phyloP scores from a whole-genome alignment of 2,888 invertebrate genomes.

The Latheticus oryzae region DNA sequence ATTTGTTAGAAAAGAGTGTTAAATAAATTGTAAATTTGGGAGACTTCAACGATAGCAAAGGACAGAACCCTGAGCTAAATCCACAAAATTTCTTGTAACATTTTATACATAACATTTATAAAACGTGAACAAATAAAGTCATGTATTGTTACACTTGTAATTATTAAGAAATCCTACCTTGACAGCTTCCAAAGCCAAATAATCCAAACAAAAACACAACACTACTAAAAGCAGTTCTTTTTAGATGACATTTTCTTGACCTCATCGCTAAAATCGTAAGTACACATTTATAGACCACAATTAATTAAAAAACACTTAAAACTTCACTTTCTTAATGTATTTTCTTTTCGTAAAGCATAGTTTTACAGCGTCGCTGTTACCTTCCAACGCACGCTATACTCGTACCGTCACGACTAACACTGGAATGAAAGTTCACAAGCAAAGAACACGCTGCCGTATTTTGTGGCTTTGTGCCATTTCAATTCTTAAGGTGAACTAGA shows the following conservation, averaged over 20 bases:
- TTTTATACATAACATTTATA: background rate
- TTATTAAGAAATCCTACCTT: constrained; percentile 32
- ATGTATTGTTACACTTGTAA: background rate
- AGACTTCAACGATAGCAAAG: constrained; percentile 25
- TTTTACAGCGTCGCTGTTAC: constrained; percentile 4
- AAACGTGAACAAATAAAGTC: constrained; percentile 1
- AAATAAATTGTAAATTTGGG: too few species aligned
- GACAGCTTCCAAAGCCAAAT: constrained; percentile 19
- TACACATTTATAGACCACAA: constrained; percentile 34
- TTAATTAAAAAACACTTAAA: constrained; percentile 7
- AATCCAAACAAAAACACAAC: constrained; percentile 34
- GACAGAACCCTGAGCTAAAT: background rate
- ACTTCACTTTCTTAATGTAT: constrained; percentile 2
- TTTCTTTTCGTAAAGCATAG: constrained; percentile 9
- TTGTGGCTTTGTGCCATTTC: constrained; percentile 40
- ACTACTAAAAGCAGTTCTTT: constrained; percentile 23
- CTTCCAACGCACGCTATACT: constrained; percentile 17
- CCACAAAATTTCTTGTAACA: background rate
- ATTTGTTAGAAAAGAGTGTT: too few species aligned
- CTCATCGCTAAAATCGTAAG: constrained; percentile 34
- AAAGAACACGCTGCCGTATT: constrained; percentile 32
- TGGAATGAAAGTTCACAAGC: constrained; percentile 42
- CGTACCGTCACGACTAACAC: constrained; percentile 26
- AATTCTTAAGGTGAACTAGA: constrained; percentile 41
- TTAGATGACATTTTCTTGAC: constrained; percentile 30